Percentiles rank a stretch among this genome's conserved stretches.
These are phyloP conservation scores for Mobula hypostoma DNA, from an alignment of 2,113 vertebrate genomes.

Conservation along the genomic window DNA sequence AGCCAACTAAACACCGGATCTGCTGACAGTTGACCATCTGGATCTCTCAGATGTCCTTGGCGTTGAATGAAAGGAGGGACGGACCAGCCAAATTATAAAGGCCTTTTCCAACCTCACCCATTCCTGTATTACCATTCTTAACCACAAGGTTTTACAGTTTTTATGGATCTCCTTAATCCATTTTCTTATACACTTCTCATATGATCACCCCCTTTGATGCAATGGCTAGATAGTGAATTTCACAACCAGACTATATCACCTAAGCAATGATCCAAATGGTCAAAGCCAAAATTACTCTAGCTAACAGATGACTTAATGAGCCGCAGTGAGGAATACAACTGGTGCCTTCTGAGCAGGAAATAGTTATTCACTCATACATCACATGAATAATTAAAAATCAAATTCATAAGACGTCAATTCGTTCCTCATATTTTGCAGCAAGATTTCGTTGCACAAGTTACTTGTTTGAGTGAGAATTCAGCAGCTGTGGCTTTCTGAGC, in stretches of 20 bases:
- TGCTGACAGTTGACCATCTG: background rate
- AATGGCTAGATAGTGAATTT: background rate
- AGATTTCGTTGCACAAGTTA: background rate
- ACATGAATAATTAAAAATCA: background rate
- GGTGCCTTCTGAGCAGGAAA: background rate
- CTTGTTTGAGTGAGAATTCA: background rate
- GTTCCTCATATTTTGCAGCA: background rate
- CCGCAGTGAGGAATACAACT: background rate
- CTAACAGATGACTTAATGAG: slow-evolving; percentile 31
- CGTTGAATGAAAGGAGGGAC: background rate
- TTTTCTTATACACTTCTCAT: slow-evolving; percentile 30
- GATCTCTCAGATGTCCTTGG: background rate
- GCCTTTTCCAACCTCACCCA: background rate
- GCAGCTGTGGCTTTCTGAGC: background rate
- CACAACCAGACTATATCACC: background rate
- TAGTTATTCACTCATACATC: background rate
- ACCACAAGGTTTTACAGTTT: slow-evolving; percentile 17
- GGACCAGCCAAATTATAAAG: background rate
- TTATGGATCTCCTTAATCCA: slow-evolving; percentile 40
- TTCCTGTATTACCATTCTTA: background rate
- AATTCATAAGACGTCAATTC: background rate
- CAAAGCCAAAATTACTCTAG: background rate
- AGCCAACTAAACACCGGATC: background rate
- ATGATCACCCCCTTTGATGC: background rate
- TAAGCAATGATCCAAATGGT: background rate